Evolutionary conservation across 2,113 vertebrate genomes (phyloP).

Genomic region (Platichthys stellatus): DNA sequence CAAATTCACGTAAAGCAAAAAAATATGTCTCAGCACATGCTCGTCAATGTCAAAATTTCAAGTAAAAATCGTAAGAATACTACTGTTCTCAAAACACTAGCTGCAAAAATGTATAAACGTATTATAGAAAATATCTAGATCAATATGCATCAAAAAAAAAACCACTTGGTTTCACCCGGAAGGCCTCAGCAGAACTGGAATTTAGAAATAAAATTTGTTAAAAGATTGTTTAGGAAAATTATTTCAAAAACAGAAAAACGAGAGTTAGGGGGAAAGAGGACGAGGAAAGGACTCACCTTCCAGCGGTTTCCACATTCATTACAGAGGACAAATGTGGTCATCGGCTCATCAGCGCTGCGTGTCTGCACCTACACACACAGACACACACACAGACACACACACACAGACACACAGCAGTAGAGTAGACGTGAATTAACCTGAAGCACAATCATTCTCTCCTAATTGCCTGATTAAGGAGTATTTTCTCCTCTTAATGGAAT

Average conservation of each 20-base stretch:
- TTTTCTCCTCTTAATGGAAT: background rate
- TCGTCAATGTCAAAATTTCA: constrained; percentile 63
- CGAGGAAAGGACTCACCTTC: constrained; percentile 87
- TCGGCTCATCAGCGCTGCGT: constrained; percentile 96
- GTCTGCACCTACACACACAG: constrained; percentile 88
- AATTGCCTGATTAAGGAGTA: background rate
- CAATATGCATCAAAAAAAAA: constrained; percentile 5
- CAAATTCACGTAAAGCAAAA: constrained; percentile 22
- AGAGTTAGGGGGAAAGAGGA: background rate
- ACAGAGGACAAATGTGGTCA: constrained; percentile 98
- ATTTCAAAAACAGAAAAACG: background rate
- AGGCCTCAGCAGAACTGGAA: constrained; percentile 84
- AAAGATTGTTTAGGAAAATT: background rate
- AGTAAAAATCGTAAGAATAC: constrained; percentile 68
- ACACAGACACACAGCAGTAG: constrained; percentile 39
- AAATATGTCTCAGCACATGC: constrained; percentile 54
- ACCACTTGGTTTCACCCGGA: constrained; percentile 17
- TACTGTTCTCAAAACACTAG: constrained; percentile 46
- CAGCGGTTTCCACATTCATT: constrained; percentile 98
- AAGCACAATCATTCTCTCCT: background rate
- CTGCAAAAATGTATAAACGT: constrained; percentile 54
- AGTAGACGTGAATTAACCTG: background rate
- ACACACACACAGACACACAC: background rate
- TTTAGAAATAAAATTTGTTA: background rate
- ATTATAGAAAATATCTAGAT: constrained; percentile 55